Conservation (phyloP, 1,140 invertebrate species). For the Cyphomyrmex costatus region DNA sequence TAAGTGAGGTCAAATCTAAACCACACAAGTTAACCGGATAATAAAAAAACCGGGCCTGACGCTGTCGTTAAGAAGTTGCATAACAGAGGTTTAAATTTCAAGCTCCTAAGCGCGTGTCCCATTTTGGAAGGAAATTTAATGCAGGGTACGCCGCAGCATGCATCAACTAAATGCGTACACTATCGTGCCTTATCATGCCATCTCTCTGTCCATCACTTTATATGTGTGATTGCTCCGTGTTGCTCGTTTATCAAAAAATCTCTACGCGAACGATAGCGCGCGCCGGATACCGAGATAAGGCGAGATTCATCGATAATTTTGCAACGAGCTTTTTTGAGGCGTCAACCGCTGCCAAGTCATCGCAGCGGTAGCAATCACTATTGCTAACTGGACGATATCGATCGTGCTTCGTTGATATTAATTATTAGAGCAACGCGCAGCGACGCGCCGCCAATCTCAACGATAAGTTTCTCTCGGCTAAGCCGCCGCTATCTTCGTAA, state of each 20-base stretch:
- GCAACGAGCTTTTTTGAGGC: conserved; percentile 27
- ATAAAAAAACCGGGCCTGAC: too few relatives aligned
- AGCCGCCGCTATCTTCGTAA: conserved; percentile 45
- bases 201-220: conserved; percentile 9
- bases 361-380: conserved; percentile 53
- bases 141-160: not conserved
- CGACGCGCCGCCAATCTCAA: conserved; percentile 35
- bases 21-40: too few relatives aligned
- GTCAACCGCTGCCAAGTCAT: conserved; percentile 29
- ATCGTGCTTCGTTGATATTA: conserved; percentile 50
- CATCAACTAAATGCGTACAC: conserved; percentile 17
- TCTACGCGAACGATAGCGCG: conserved; percentile 26
- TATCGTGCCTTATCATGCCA: conserved; percentile 9
- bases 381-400: conserved; percentile 49
- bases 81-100: not conserved
- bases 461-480: conserved; percentile 41
- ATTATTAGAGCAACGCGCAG: conserved; percentile 55
- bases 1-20: too few relatives aligned
- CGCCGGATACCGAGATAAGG: conserved; percentile 20
- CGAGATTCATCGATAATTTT: conserved; percentile 52
- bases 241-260: conserved; percentile 20
- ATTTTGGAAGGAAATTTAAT: not conserved
- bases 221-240: conserved; percentile 27
- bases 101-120: not conserved
- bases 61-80: too few relatives aligned